Evolutionary conservation across 2,113 vertebrate species (phyloP), one percentile per base, ranked within the genome.

Genomic region (Charina bottae): DNA sequence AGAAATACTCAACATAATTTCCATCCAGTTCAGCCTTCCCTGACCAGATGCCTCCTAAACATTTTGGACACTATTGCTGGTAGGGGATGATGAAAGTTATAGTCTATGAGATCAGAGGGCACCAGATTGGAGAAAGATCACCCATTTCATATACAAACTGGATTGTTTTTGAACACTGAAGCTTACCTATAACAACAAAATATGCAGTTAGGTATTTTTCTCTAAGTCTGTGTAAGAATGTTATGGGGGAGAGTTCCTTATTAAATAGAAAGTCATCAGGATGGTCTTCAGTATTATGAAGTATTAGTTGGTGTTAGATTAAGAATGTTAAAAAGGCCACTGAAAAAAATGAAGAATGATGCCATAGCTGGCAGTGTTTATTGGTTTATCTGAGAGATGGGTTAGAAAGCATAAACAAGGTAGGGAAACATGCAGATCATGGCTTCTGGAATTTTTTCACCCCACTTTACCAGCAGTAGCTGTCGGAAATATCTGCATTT

Each of bases 221-320:
- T 8, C 21, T n/a, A 23, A 53, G 15, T 37, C 90, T 55, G 37
- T n/a, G 10, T 60, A 12, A 26, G 24, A 68, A 21, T n/a, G 59
- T 13, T 64, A 8, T 55, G 28, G 58, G 23, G 42, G 15, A 28
- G 4, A 58, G 26, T 83, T 42, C 55, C 33, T 84, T 84, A 90
- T 90, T 84, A 90, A 59, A 78, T 59, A n/a, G 33, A 84, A 90
- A 42, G 55, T 55, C 72, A 59, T 58, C 89, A 83, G 54, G 24
- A 28, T 91, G 60, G 88, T 54, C 90, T 78, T 91, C 90, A 88
- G 24, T 78, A 72, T 72, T 54, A 87, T 23, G 24, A 42, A 24
- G 49, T 33, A 53, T 33, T 59, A 54, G 83, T 83, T 6, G 33
- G 37, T 59, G 12, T 62, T 53, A 59, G 68, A 83, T 83, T 53